Conservation (phyloP, 1,140 invertebrate genomes). For the Phthorimaea operculella region DNA sequence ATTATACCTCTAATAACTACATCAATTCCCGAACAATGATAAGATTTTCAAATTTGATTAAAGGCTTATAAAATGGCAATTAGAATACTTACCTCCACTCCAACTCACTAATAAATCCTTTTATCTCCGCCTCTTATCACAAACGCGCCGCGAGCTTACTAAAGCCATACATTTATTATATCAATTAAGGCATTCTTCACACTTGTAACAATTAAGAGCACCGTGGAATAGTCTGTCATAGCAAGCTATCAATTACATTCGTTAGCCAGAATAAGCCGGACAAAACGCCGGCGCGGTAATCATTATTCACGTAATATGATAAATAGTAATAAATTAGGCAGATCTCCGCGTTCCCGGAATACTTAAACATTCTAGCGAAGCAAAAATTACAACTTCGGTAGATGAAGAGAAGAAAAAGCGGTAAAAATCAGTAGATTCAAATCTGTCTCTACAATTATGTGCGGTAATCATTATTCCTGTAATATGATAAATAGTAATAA, state of each 20-base stretch:
- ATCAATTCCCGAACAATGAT: constrained; percentile 28
- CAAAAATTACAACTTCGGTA: too few species aligned
- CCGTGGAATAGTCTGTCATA: constrained; percentile 11
- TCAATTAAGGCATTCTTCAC: constrained; percentile 51
- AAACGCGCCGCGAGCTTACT: constrained; percentile 28
- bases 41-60: constrained; percentile 15
- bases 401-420: too few species aligned
- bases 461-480: constrained; percentile 27
- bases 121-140: constrained; percentile 41
- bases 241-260: constrained; percentile 22
- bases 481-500: constrained; percentile 41
- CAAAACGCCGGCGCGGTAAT: constrained; percentile 18
- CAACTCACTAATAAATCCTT: constrained; percentile 40
- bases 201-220: constrained; percentile 20
- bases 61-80: constrained; percentile 34
- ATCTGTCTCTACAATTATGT: too few species aligned
- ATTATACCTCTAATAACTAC: constrained; percentile 27
- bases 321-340: constrained; percentile 39
- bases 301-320: constrained; percentile 37
- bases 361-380: too few species aligned
- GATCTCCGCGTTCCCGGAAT: neutral
- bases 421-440: too few species aligned
- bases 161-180: constrained; percentile 43
- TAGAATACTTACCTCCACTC: constrained; percentile 36
- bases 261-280: constrained; percentile 20